These are phyloP conservation scores for Tenthredo mesomela DNA, from an alignment of 2,888 invertebrate genomes.

Conservation along the genomic window DNA sequence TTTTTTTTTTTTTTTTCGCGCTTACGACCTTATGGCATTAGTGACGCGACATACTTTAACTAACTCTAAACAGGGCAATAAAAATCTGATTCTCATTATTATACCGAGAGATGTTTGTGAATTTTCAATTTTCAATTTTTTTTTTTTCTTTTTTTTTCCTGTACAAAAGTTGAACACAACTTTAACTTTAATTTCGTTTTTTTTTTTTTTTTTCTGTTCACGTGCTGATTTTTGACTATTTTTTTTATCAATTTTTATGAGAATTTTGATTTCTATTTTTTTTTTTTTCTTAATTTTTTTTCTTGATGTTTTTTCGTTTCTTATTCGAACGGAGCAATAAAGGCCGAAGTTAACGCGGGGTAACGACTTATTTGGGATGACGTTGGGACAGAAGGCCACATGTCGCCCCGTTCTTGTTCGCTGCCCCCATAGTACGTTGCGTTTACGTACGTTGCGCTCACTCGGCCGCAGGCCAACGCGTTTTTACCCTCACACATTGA, in stretches of 20 bases:
- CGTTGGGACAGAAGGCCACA: constrained; percentile 60
- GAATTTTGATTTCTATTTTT: background rate
- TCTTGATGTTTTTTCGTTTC: background rate
- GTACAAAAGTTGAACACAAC: background rate
- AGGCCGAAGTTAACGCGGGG: background rate
- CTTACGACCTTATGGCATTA: too few species aligned
- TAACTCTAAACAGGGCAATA: background rate
- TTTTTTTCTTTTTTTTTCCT: background rate
- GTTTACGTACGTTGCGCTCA: constrained; percentile 26
- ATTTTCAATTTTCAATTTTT: background rate
- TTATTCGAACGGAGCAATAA: background rate
- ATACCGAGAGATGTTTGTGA: background rate
- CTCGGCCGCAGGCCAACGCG: constrained; percentile 36
- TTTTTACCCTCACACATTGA: constrained; percentile 28
- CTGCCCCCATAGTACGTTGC: constrained; percentile 71
- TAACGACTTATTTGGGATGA: constrained; percentile 50
- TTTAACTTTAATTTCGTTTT: background rate
- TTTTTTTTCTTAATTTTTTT: background rate
- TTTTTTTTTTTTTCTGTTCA: too few species aligned
- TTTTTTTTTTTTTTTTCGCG: too few species aligned
- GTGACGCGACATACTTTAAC: too few species aligned
- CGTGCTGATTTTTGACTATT: background rate
- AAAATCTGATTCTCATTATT: constrained; percentile 5
- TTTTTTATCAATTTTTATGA: background rate
- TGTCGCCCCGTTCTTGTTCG: constrained; percentile 70